Evolutionary conservation across 2,113 vertebrate species (phyloP).

Genomic region (Callipepla californica): DNA sequence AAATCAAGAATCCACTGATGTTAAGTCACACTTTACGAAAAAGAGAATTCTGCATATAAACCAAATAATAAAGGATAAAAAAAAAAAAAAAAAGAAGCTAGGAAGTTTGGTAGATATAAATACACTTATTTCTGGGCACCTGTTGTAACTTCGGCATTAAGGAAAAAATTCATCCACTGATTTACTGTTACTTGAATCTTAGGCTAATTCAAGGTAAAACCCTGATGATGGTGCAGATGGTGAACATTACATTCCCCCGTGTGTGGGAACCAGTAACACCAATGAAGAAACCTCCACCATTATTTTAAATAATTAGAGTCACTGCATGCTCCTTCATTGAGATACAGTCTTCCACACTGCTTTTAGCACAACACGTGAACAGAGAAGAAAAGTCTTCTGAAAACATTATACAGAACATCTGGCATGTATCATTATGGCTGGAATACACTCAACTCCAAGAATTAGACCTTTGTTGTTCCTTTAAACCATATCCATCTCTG

Average conservation of each 20-base stretch:
- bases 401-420: background rate
- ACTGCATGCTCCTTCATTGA: accelerated
- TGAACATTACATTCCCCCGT: accelerated
- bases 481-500: background rate
- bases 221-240: background rate
- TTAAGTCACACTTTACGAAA: background rate
- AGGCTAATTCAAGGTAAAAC: background rate
- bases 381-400: background rate
- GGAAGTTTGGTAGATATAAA: background rate
- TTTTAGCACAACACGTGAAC: background rate
- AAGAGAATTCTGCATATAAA: background rate
- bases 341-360: background rate
- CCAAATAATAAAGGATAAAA: background rate
- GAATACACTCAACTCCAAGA: background rate
- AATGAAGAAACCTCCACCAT: background rate
- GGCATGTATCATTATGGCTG: background rate
- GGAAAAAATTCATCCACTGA: background rate
- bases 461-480: background rate
- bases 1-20: background rate
- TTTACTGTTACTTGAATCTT: background rate
- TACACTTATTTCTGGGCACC: background rate
- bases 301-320: background rate
- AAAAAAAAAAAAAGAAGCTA: background rate
- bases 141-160: background rate
- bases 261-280: background rate